Base-by-base conservation (phyloP, 2,113 vertebrate species). In the Xerus inauris region DNA sequence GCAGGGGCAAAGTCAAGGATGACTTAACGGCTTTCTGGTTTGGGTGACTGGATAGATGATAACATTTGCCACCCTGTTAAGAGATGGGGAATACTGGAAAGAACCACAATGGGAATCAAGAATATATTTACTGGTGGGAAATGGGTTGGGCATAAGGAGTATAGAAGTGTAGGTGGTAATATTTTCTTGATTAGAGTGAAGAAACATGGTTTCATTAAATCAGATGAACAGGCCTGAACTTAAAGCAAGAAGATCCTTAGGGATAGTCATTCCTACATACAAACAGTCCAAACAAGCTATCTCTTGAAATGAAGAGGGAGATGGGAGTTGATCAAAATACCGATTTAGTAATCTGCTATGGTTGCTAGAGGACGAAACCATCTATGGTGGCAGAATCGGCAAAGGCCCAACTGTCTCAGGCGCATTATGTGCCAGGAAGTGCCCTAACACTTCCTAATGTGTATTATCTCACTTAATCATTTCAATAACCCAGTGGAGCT, bases 381-480 rank as follows among this genome's bases (percentile, higher is more conserved):
- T 35, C 38, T 51, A n/a, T 24, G 75, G 4, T 90, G 12, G 59
- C 40, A 67, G 62, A 77, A 93, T 51, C 84, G 76, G 71, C 79
- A 90, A 91, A 85, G 35, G 28, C 35, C 76, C 19, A 57, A 11
- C 3, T 40, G 65, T 17, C 26, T 77, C 13, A 54, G 28, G 22
- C 12, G 62, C 65, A 40, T 47, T 10, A 28, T 13, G 14, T 35
- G 40, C 59, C 51, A 73, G 51, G 30, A 28, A 72, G 7, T 64
- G 9, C 32, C 49, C 83, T 42, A 76, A 30, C 8, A 49, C 65
- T 87, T 38, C 35, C n/a, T n/a, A n/a, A 32, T 4, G 32, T 35
- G 17, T 6, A 93, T 57, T 7, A 51, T 85, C 67, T 93, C 72
- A 93, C 72, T 96, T 84, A 87, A 87, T 69, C 26, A 35, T 65